phyloP scores from a whole-genome alignment of 1,140 invertebrate genomes.

The Cotesia vestalis region DNA sequence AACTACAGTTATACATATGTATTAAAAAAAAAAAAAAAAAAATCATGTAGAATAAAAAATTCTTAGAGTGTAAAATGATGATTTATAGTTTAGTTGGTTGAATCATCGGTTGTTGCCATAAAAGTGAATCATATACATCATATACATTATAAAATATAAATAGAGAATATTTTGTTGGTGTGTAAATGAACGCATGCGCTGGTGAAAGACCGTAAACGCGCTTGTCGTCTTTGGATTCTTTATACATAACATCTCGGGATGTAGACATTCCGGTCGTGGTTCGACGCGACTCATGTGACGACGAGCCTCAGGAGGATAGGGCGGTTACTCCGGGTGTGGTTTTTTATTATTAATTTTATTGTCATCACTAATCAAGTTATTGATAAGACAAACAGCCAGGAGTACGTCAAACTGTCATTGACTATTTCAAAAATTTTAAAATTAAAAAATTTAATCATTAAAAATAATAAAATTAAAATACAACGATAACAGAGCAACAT shows the following conservation, averaged over 20 bases:
- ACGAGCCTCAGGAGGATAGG: neutral
- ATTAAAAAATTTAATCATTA: neutral
- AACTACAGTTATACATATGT: neutral
- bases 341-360: slow-evolving; percentile 41
- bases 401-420: too few relatives aligned
- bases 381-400: neutral
- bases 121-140: slow-evolving; percentile 6
- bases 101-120: neutral
- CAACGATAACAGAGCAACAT: slow-evolving; percentile 18
- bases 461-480: slow-evolving; percentile 4
- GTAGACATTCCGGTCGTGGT: slow-evolving; percentile 33
- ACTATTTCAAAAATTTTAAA: too few relatives aligned
- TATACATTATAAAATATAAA: neutral
- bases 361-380: slow-evolving; percentile 34
- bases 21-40: slow-evolving; percentile 1
- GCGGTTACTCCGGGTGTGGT: slow-evolving; percentile 50
- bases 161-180: slow-evolving; percentile 7
- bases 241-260: too few relatives aligned
- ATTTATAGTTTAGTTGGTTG: neutral
- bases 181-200: slow-evolving; percentile 49
- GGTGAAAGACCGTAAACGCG: slow-evolving; percentile 39
- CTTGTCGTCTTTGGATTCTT: slow-evolving; percentile 32
- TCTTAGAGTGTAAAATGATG: neutral
- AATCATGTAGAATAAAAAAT: neutral
- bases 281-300: slow-evolving; percentile 28